Conservation (phyloP, 2,888 invertebrate species). For the Ochlodes sylvanus region DNA sequence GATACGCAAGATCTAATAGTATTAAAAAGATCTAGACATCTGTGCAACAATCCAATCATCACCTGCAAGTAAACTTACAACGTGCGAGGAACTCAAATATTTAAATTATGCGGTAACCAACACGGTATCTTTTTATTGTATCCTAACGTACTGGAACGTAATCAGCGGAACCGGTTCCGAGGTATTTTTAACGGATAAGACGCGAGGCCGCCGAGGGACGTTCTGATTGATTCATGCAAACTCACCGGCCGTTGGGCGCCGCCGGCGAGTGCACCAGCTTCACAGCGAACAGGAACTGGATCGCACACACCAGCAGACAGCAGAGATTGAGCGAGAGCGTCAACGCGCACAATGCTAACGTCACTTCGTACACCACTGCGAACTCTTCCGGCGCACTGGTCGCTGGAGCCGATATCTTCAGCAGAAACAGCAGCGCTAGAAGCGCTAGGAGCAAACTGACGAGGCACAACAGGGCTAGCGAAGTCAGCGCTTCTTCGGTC, state of each 20-base stretch:
- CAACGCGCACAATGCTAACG: slow-evolving; percentile 94
- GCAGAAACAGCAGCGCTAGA: slow-evolving; percentile 92
- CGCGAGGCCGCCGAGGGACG: slow-evolving; percentile 41
- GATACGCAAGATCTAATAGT: slow-evolving; percentile 19
- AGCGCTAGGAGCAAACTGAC: slow-evolving; percentile 93
- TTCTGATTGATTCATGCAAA: slow-evolving; percentile 52
- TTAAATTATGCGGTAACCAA: slow-evolving; percentile 53
- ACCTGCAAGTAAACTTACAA: slow-evolving; percentile 18
- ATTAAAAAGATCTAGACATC: slow-evolving; percentile 35
- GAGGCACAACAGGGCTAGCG: slow-evolving; percentile 93
- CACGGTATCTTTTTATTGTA: slow-evolving; percentile 37
- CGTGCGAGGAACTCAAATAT: slow-evolving; percentile 64
- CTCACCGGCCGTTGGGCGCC: slow-evolving; percentile 89
- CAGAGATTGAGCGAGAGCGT: slow-evolving; percentile 95
- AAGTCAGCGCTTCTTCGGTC: slow-evolving; percentile 91
- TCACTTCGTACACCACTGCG: slow-evolving; percentile 95
- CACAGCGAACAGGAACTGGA: slow-evolving; percentile 97
- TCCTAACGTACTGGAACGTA: slow-evolving; percentile 51
- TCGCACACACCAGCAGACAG: slow-evolving; percentile 96
- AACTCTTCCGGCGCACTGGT: slow-evolving; percentile 90
- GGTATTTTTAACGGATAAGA: slow-evolving; percentile 66
- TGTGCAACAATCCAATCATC: not conserved
- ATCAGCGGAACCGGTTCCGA: slow-evolving; percentile 65
- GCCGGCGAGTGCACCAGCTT: slow-evolving; percentile 95
- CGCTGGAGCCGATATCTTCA: slow-evolving; percentile 92